Evolutionary conservation across 2,113 vertebrate genomes (phyloP), one percentile per base, ranked within the genome.

Genomic region (Dolichotis patagonum): DNA sequence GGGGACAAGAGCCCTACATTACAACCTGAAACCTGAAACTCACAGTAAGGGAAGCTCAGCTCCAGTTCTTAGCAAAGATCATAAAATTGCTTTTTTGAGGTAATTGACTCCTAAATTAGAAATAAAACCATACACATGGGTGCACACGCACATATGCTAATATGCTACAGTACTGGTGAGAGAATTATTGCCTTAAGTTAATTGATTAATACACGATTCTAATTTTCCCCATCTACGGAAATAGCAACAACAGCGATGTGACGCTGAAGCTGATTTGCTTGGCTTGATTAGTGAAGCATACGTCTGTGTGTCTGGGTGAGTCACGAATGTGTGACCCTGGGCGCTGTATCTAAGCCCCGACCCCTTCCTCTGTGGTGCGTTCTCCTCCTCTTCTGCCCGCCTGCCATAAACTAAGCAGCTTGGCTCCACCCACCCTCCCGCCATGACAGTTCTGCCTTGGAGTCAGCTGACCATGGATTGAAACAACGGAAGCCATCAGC

Each of bases 31-130:
- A 52, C 28, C 80, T 75, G 49, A 95, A 41, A 78, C 73, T 4
- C 52, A 73, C 32, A 78, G 12, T 24, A 46, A 77, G 41, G 43
- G 67, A 85, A 92, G 20, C n/a, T 30, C 26, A 16, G 26, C 28
- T 58, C 82, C n/a, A 67, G 17, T 81, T 94, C 62, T 87, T 85
- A 92, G 17, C 13, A 85, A 67, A 81, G 81, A 87, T 81, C 62
- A n/a, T 35, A 28, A 92, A 95, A 63, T n/a, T 78, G 43, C 54
- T 93, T 54, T 43, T 96, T 85, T 49, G 71, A 49, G 52, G 54
- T n/a, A 56, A 88, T 7, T 88, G 63, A 78, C 16, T 88, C 67
- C 35, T 86, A 52, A 56, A 65, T 87, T 78, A 46, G 77, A 56
- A 62, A 19, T 65, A 62, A 10, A 63, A 84, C 24, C n/a, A n/a